Evolutionary conservation across 1,140 invertebrate genomes (phyloP).

Genomic region (Drosophila tristis): DNA sequence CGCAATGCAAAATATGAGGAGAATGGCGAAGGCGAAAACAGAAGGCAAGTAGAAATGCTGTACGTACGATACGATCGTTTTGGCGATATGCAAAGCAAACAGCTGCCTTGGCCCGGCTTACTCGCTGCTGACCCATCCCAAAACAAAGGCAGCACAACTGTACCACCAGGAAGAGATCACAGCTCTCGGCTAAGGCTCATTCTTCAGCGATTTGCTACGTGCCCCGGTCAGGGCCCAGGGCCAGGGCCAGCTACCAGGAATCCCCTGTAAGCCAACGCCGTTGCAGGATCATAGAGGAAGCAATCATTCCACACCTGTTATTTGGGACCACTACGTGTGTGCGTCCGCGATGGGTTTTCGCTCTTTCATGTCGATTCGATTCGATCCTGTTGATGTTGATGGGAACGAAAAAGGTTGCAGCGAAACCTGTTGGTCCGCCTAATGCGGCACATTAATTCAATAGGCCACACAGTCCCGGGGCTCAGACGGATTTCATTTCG

Average conservation of each 20-base stretch:
- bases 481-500: neutral
- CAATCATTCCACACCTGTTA: slow-evolving; percentile 77
- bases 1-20: slow-evolving; percentile 72
- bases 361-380: slow-evolving; percentile 6
- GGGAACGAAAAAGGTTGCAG: slow-evolving; percentile 15
- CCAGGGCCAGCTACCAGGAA: slow-evolving; percentile 25
- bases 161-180: slow-evolving; percentile 13
- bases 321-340: slow-evolving; percentile 66
- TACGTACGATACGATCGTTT: slow-evolving; percentile 25
- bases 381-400: neutral
- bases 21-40: slow-evolving; percentile 6
- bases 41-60: slow-evolving; percentile 51
- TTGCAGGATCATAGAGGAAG: slow-evolving; percentile 52
- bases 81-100: slow-evolving; percentile 74
- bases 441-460: slow-evolving; percentile 74
- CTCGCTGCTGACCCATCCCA: slow-evolving; percentile 27
- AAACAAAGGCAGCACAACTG: slow-evolving; percentile 14
- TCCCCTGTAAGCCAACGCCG: slow-evolving; percentile 3
- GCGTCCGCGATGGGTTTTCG: slow-evolving; percentile 36
- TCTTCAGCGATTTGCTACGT: slow-evolving; percentile 69
- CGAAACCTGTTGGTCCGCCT: slow-evolving; percentile 64
- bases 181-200: slow-evolving; percentile 6
- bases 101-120: slow-evolving; percentile 59
- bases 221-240: slow-evolving; percentile 23
- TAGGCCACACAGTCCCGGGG: slow-evolving; percentile 37